Evolutionary conservation across 2,888 invertebrate species (phyloP).

Genomic region (Cephus nigrinus): DNA sequence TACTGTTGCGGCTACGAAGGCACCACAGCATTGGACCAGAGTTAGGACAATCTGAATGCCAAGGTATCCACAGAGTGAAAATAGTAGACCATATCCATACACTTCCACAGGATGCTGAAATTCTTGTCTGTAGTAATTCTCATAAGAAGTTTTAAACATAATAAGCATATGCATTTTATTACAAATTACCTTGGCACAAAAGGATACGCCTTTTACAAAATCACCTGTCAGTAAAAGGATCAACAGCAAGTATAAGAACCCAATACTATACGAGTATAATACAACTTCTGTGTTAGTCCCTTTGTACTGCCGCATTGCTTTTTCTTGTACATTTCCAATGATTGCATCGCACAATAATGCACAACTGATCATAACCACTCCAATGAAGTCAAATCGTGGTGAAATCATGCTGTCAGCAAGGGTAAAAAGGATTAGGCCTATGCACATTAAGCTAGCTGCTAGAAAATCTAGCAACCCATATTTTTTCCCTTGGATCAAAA

Average conservation of each 20-base stretch:
- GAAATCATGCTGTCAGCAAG: conserved; percentile 82
- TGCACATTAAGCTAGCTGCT: conserved; percentile 87
- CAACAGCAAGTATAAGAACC: conserved; percentile 82
- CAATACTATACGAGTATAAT: conserved; percentile 91
- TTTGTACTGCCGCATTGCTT: conserved; percentile 86
- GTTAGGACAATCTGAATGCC: conserved; percentile 94
- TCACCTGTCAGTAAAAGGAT: conserved; percentile 81
- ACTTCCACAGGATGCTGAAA: conserved; percentile 78
- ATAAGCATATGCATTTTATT: background rate
- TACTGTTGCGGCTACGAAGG: conserved; percentile 93
- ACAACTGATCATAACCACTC: conserved; percentile 81
- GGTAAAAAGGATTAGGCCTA: conserved; percentile 91
- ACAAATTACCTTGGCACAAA: conserved; percentile 78
- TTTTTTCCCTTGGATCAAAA: conserved; percentile 89
- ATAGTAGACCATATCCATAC: conserved; percentile 86
- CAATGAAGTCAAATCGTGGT: conserved; percentile 78
- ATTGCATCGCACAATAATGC: conserved; percentile 94
- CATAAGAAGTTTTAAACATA: background rate
- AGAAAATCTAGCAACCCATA: conserved; percentile 86
- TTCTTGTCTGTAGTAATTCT: background rate
- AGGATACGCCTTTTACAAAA: conserved; percentile 78
- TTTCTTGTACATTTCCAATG: conserved; percentile 97
- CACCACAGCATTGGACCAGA: conserved; percentile 88
- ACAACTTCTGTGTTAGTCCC: conserved; percentile 93
- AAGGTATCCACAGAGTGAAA: conserved; percentile 90